Conservation (phyloP, 1,140 invertebrate genomes). For the Mizuhopecten yessoensis region DNA sequence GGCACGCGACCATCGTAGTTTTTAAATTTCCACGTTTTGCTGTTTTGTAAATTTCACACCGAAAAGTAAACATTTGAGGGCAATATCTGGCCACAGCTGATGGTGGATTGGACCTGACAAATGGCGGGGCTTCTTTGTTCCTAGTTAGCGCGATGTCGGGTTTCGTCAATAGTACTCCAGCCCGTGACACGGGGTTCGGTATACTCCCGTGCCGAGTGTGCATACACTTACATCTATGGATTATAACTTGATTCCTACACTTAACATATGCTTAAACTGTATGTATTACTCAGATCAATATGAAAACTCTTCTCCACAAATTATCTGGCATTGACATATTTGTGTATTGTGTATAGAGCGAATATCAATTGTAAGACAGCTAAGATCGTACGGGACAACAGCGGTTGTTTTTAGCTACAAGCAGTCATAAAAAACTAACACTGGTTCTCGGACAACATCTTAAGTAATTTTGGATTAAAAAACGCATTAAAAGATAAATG, state of each 20-base stretch:
- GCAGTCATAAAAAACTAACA: not conserved
- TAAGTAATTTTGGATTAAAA: too few species aligned
- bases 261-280: conserved; percentile 8
- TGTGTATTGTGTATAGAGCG: not conserved
- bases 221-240: conserved; percentile 22
- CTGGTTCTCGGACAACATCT: not conserved
- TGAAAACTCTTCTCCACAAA: not conserved
- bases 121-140: not conserved
- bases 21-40: conserved; percentile 23
- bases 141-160: not conserved
- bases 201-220: not conserved
- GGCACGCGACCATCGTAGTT: conserved; percentile 17
- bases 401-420: not conserved
- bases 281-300: not conserved
- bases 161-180: not conserved
- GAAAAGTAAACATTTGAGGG: conserved; percentile 33
- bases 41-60: conserved; percentile 20
- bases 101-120: not conserved
- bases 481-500: too few species aligned
- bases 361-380: too few species aligned
- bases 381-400: too few species aligned
- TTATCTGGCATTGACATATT: not conserved
- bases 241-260: conserved; percentile 12
- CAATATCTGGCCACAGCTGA: conserved; percentile 4
- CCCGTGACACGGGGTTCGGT: not conserved